Base-by-base conservation (phyloP, 2,888 invertebrate genomes). In the Apamea sordens region DNA sequence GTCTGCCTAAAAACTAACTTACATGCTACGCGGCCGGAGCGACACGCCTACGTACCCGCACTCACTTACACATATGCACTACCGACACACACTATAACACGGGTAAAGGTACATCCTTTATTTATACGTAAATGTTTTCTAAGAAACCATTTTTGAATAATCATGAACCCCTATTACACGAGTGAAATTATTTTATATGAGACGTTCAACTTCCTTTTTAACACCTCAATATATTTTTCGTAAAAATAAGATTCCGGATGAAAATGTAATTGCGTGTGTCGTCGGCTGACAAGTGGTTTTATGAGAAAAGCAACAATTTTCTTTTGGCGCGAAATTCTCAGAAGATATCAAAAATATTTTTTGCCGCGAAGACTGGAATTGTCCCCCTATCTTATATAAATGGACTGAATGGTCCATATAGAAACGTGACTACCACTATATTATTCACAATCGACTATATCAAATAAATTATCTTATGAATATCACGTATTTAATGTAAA, bases 261-360 rank as follows among this genome's bases (percentile, higher is more conserved):
- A 92, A 93, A 94, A 93, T 90, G 93, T 94, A 94, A 95, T 94
- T 94, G 93, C 92, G 92, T 92, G 90, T 91, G 92, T 92, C 93
- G 90, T 90, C 91, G 90, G 90, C 92, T 92, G 93, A 92, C 93
- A 93, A 93, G 92, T 92, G 92, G 92, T 94, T 93, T 93, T 92
- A 93, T 93, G 92, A 87, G 81, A 89, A 88, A 83, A 84, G 79
- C 74, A 83, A 89, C 82, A 86, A 88, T 87, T 86, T 88, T 68
- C 68, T 83, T 84, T 83, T 56, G 65, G 75, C 67, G 73, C 61
- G 72, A 81, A 79, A 73, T 81, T 81, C 68, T 78, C 44, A 63
- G 64, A 73, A 67, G 63, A 44, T 67, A 77, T 69, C 41, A 77
- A 32, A 74, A 70, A 82, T 67, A 44, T 63, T 77, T 73, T 80